A percentile compares a stretch with the other conserved stretches of the same genome.
Conservation (phyloP, 2,888 invertebrate species). For the Aporophyla nigra region DNA sequence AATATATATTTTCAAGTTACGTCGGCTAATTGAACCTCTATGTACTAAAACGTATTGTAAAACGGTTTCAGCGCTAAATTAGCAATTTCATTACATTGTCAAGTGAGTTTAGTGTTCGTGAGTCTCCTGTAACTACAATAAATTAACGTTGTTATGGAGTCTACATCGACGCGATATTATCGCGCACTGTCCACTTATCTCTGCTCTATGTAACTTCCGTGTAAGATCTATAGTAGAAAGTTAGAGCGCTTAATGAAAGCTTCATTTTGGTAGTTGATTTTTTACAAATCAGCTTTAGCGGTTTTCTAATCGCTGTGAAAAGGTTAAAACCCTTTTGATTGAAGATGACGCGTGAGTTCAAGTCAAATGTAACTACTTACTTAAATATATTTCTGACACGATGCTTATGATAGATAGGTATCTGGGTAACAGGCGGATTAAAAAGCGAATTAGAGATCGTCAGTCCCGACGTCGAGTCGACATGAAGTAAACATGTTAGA, state of each 20-base stretch:
- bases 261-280: slow-evolving; percentile 60
- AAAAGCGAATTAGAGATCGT: slow-evolving; percentile 55
- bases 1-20: not conserved
- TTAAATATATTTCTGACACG: slow-evolving; percentile 42
- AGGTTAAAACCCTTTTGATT: slow-evolving; percentile 63
- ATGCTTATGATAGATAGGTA: slow-evolving; percentile 42
- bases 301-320: slow-evolving; percentile 61
- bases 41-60: slow-evolving; percentile 8
- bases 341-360: slow-evolving; percentile 47
- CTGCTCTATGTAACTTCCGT: slow-evolving; percentile 64
- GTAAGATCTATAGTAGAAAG: slow-evolving; percentile 66
- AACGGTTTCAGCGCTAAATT: slow-evolving; percentile 40
- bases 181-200: slow-evolving; percentile 65
- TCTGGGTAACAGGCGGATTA: slow-evolving; percentile 47
- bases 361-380: slow-evolving; percentile 36
- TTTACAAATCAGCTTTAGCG: slow-evolving; percentile 48
- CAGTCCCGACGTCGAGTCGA: slow-evolving; percentile 8
- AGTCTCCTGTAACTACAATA: slow-evolving; percentile 51
- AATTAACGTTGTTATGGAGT: slow-evolving; percentile 61
- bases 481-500: slow-evolving; percentile 5
- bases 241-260: slow-evolving; percentile 62
- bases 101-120: slow-evolving; percentile 46
- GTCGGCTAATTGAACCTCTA: not conserved
- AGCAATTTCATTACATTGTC: slow-evolving; percentile 54
- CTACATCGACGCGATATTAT: slow-evolving; percentile 62